A percentile compares a stretch with the other conserved stretches of the same genome.
These are phyloP conservation scores for Phyllostomus hastatus DNA, from an alignment of 2,113 vertebrate genomes.

Conservation along the genomic window DNA sequence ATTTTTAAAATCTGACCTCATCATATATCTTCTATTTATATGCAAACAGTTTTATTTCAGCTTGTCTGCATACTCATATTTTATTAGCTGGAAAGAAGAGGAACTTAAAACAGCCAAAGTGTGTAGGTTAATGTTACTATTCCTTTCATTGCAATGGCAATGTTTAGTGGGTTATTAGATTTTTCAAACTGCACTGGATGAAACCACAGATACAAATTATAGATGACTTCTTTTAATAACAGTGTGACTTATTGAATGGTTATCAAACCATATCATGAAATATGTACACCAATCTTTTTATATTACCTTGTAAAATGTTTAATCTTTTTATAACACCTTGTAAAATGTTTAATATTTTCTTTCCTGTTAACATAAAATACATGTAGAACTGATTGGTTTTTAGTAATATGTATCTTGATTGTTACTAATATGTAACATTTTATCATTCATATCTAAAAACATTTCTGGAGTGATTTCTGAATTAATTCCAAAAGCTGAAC, in stretches of 20 bases:
- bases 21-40: not conserved
- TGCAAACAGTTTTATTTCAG: not conserved
- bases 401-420: not conserved
- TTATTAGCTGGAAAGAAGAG: not conserved
- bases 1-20: not conserved
- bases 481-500: not conserved
- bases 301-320: not conserved
- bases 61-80: not conserved
- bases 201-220: not conserved
- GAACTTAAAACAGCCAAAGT: not conserved
- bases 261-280: slow-evolving; percentile 1
- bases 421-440: not conserved
- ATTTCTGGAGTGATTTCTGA: not conserved
- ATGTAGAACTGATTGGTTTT: not conserved
- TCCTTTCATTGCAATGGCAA: not conserved
- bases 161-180: not conserved
- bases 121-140: not conserved
- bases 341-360: not conserved
- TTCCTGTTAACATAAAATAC: slow-evolving; percentile 2
- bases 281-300: not conserved
- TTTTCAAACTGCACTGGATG: not conserved
- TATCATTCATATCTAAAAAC: not conserved
- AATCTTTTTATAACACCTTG: not conserved
- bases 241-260: not conserved
- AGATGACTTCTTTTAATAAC: not conserved